Evolutionary conservation across 2,797 vertebrate species (phyloP).

Genomic region (Poecilia wingei): DNA sequence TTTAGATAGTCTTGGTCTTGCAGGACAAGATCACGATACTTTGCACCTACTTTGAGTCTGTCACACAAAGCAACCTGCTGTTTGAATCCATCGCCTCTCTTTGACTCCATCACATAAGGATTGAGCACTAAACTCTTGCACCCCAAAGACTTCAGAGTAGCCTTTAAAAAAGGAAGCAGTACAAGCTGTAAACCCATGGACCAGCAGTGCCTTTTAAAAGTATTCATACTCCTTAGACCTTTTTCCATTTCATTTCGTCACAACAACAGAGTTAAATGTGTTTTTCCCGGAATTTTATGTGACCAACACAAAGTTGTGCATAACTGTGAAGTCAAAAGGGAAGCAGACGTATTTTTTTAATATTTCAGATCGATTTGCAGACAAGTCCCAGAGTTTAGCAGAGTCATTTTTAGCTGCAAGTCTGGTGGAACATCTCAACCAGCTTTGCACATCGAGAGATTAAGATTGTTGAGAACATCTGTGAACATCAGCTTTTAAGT

Average conservation of each 20-base stretch:
- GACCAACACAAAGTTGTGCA: not conserved
- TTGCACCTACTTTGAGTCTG: conserved; percentile 46
- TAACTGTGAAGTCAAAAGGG: not conserved
- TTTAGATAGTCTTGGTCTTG: conserved; percentile 72
- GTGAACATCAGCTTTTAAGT: not conserved
- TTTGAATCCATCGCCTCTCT: conserved; percentile 43
- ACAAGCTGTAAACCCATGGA: conserved; percentile 53
- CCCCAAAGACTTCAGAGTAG: conserved; percentile 68
- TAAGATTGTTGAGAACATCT: not conserved
- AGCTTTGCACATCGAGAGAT: not conserved
- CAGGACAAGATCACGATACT: conserved; percentile 76
- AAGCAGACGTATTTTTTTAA: not conserved
- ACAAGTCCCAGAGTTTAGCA: not conserved
- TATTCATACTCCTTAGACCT: not conserved
- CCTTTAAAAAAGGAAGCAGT: conserved; percentile 53
- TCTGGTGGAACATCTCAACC: not conserved
- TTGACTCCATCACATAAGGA: conserved; percentile 45
- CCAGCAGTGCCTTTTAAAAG: conserved; percentile 2
- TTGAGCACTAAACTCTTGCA: conserved; percentile 53
- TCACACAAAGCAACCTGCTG: conserved; percentile 51
- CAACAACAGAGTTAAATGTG: not conserved
- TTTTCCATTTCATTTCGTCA: not conserved
- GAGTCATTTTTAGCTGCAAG: not conserved
- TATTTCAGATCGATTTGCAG: not conserved
- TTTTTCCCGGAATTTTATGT: not conserved